Evolutionary conservation across 2,888 invertebrate species (phyloP), one percentile per base, ranked within the genome.

Genomic region (Zaprionus lineosus): DNA sequence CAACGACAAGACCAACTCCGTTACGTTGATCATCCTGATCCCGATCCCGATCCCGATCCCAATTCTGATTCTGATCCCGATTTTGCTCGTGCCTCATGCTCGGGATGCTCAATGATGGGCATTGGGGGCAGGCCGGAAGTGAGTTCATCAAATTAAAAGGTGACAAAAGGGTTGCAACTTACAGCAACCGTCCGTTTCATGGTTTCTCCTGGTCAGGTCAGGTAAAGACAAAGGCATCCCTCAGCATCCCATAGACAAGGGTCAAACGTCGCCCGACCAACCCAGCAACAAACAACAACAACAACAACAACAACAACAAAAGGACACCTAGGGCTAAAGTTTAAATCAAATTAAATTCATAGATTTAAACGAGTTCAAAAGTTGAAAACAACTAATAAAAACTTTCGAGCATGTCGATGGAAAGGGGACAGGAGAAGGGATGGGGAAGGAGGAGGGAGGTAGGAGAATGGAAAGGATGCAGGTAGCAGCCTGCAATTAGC

Each of bases 281-380:
- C 28, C 18, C 57, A 59, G 74, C 28, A 37, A 21, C 69, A 70
- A 70, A 70, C 59, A n/a, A n/a, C n/a, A n/a, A n/a, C n/a, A n/a
- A n/a, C n/a, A n/a, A n/a, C n/a, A n/a, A n/a, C 62, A 62, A 79
- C 79, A 78, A 64, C 47, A 36, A 19, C 56, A 41, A 57, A 5
- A 21, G 43, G 14, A 31, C 47, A 52, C 34, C 33, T 34, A 48
- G 76, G 78, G 81, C 71, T 60, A 83, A 79, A 79, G 83, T 75
- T 79, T 76, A 79, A 79, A 83, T 79, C 69, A 60, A 79, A 79
- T 79, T 79, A 83, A 79, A 83, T 79, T 79, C 77, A 76, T 74
- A 50, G 63, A 19, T 40, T 56, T 64, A 60, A 72, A 71, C 68
- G 71, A 57, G 84, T 72, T 79, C 68, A 78, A 73, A 75, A 75